phyloP scores from a whole-genome alignment of 2,797 vertebrate species.

The Pangasius macronema region DNA sequence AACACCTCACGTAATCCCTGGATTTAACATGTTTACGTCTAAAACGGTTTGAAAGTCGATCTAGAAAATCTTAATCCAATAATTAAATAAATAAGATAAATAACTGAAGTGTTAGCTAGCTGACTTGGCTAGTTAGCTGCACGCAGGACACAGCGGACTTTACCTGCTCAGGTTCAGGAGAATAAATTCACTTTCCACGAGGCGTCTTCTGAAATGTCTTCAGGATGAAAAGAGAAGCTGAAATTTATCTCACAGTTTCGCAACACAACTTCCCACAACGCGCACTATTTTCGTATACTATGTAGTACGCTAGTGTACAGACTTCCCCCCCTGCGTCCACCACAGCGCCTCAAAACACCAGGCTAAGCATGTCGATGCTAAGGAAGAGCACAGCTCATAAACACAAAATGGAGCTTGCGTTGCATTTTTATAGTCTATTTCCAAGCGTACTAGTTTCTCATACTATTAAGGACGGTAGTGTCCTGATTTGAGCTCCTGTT shows the following conservation, averaged over 20 bases:
- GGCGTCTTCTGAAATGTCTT: background rate
- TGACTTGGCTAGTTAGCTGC: background rate
- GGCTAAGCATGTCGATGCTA: background rate
- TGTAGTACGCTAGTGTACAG: background rate
- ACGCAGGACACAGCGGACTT: too few species aligned
- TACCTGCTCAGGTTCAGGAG: background rate
- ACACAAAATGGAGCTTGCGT: too few species aligned
- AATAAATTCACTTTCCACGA: too few species aligned
- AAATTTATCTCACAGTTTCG: background rate
- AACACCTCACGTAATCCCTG: background rate
- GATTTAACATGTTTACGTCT: too few species aligned
- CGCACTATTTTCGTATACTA: background rate
- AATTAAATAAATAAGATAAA: background rate
- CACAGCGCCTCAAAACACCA: background rate
- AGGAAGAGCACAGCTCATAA: too few species aligned
- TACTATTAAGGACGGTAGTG: background rate
- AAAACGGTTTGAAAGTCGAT: background rate
- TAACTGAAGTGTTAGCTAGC: background rate
- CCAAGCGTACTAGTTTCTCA: background rate
- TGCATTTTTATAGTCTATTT: background rate
- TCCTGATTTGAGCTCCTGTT: too few species aligned
- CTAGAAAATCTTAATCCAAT: background rate
- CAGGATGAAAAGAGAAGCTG: background rate
- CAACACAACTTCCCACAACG: background rate
- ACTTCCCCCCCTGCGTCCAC: rapidly evolving